A percentile compares a stretch with the other conserved stretches of the same genome.
phyloP scores from a whole-genome alignment of 1,140 invertebrate genomes.

The Aplysia californica region DNA sequence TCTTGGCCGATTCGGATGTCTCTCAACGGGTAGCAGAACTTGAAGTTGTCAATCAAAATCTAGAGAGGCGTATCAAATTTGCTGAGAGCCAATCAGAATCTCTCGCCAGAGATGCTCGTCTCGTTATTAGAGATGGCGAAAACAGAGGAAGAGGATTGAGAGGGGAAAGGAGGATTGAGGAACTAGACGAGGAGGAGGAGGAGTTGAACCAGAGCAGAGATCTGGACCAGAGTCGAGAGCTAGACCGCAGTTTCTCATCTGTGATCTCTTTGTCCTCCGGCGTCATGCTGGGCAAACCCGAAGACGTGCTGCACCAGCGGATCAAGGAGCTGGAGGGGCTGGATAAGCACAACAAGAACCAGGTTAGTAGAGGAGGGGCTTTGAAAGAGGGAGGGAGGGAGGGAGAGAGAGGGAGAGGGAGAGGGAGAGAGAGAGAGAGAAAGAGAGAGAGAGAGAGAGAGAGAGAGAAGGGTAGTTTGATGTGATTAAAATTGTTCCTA shows the following conservation, averaged over 20 bases:
- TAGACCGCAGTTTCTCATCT: background rate
- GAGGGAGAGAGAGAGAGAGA: no score
- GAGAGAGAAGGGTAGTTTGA: no score
- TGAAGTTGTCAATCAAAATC: conserved; percentile 23
- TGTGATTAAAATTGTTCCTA: background rate
- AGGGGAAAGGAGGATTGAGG: no score
- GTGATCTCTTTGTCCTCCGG: background rate
- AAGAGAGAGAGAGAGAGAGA: no score
- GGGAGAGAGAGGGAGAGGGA: no score
- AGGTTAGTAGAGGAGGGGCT: conserved; percentile 41
- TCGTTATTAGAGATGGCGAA: no score
- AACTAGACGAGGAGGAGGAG: no score
- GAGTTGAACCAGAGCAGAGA: no score
- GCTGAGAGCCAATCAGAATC: conserved; percentile 22
- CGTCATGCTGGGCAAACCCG: conserved; percentile 56
- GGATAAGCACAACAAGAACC: conserved; percentile 59
- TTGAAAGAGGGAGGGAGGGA: no score
- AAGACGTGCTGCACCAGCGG: conserved; percentile 58
- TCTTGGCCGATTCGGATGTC: conserved; percentile 16
- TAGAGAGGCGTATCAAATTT: conserved; percentile 22
- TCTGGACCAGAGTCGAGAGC: conserved; percentile 19
- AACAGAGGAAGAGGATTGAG: no score
- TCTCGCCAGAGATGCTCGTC: no score
- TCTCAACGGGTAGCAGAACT: conserved; percentile 22
- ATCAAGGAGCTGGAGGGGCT: conserved; percentile 61